These are phyloP conservation scores for Pachycephus smyrnensis DNA, from an alignment of 2,888 invertebrate genomes.

Conservation along the genomic window DNA sequence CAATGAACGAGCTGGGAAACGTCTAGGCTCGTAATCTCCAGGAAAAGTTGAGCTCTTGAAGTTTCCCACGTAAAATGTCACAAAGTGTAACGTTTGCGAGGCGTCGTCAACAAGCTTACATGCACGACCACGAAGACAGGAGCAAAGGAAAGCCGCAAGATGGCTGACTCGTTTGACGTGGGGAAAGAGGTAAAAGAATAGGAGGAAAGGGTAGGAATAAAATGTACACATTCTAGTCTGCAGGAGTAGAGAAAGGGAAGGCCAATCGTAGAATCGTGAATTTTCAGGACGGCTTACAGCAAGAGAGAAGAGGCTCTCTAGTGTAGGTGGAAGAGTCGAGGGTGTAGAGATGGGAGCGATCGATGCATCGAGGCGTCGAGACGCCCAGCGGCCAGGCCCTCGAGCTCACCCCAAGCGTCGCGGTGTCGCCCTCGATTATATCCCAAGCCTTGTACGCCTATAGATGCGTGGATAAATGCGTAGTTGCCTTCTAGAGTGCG, in stretches of 20 bases:
- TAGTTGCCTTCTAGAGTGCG: constrained; percentile 13
- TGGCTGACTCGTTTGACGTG: background rate
- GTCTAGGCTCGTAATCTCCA: background rate
- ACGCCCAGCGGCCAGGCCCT: constrained; percentile 53
- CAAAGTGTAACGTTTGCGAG: background rate
- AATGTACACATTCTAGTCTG: background rate
- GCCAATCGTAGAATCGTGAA: constrained; percentile 7
- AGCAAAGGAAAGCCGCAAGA: background rate
- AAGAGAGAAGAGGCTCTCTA: constrained; percentile 12
- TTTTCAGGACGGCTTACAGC: constrained; percentile 9
- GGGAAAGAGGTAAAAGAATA: background rate
- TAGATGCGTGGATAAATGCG: constrained; percentile 9
- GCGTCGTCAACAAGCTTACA: background rate
- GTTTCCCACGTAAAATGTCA: background rate
- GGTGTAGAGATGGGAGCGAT: constrained; percentile 43
- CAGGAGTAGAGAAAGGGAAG: background rate
- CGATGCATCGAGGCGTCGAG: constrained; percentile 59
- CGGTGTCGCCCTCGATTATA: constrained; percentile 4
- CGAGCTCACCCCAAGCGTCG: constrained; percentile 47
- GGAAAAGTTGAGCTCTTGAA: background rate
- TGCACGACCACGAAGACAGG: background rate
- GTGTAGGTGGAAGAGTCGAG: constrained; percentile 29
- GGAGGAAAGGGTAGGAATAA: background rate
- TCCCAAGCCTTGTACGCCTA: background rate
- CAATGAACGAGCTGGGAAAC: background rate